Conservation (phyloP, 2,888 invertebrate species). For the Lordiphosa fenestrarum region DNA sequence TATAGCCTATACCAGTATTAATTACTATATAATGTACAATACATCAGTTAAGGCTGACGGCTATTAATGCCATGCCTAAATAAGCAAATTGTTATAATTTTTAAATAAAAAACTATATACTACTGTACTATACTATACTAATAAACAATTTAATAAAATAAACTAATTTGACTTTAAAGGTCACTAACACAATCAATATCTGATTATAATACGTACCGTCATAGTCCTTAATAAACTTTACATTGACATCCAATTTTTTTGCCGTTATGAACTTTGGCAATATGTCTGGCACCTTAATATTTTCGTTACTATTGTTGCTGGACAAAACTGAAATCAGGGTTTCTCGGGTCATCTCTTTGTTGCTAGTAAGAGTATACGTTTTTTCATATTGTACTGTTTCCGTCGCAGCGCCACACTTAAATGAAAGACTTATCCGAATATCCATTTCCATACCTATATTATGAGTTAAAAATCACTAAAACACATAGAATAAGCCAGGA, state of each 20-base stretch:
- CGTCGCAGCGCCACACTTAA: conserved; percentile 17
- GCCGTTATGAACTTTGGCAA: conserved; percentile 52
- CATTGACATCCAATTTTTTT: conserved; percentile 43
- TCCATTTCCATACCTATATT: conserved; percentile 29
- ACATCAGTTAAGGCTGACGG: too few species aligned
- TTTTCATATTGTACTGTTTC: conserved; percentile 35
- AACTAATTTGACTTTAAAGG: too few species aligned
- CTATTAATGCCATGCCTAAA: too few species aligned
- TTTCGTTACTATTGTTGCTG: conserved; percentile 8
- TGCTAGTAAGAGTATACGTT: conserved; percentile 28
- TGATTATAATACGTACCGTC: conserved; percentile 32
- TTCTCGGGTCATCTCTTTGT: conserved; percentile 35
- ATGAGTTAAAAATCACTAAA: not conserved
- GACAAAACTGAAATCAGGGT: conserved; percentile 30
- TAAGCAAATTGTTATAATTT: too few species aligned
- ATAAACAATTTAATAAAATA: too few species aligned
- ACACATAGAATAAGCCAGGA: not conserved
- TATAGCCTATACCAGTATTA: too few species aligned
- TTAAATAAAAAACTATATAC: too few species aligned
- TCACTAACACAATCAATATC: too few species aligned
- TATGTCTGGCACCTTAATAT: conserved; percentile 49
- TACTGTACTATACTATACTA: too few species aligned
- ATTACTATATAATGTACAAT: too few species aligned
- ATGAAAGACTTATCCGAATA: conserved; percentile 39
- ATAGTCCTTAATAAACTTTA: conserved; percentile 42